Evolutionary conservation across 2,113 vertebrate genomes (phyloP).

Genomic region (Plecotus auritus): DNA sequence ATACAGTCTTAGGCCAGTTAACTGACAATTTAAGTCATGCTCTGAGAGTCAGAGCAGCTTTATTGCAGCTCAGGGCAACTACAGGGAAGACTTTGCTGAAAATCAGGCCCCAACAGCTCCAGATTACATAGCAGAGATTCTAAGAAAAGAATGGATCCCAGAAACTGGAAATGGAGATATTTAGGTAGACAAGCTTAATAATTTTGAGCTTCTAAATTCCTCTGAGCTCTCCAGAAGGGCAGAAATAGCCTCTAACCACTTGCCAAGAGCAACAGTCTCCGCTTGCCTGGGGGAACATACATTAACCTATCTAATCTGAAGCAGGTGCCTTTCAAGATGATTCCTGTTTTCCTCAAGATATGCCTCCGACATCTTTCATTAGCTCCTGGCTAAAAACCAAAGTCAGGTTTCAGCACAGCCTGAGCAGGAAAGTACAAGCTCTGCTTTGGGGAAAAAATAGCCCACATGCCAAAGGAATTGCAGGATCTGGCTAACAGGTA

Average conservation of each 20-base stretch:
- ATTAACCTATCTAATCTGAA: conserved; percentile 47
- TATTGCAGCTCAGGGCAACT: not conserved
- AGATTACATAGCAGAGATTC: not conserved
- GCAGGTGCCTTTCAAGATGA: conserved; percentile 57
- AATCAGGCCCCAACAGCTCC: not conserved
- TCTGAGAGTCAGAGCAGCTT: not conserved
- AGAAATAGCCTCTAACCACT: conserved; percentile 24
- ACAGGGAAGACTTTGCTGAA: not conserved
- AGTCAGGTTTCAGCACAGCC: conserved; percentile 55
- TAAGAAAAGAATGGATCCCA: not conserved
- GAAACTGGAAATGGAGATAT: not conserved
- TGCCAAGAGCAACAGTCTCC: conserved; percentile 18
- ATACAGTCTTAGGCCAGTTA: not conserved
- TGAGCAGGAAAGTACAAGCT: conserved; percentile 52
- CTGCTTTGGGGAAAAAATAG: conserved; percentile 39
- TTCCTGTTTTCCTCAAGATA: conserved; percentile 52
- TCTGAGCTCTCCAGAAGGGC: not conserved
- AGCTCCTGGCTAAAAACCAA: conserved; percentile 46
- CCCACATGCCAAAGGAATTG: conserved; percentile 11
- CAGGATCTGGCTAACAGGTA: not conserved
- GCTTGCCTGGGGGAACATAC: not conserved
- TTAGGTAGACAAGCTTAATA: not conserved
- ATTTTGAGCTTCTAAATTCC: conserved; percentile 34
- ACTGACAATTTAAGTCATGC: not conserved
- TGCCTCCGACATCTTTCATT: conserved; percentile 30